Evolutionary conservation across 2,113 vertebrate species (phyloP), one percentile per base, ranked within the genome.

Genomic region (Bubo bubo): DNA sequence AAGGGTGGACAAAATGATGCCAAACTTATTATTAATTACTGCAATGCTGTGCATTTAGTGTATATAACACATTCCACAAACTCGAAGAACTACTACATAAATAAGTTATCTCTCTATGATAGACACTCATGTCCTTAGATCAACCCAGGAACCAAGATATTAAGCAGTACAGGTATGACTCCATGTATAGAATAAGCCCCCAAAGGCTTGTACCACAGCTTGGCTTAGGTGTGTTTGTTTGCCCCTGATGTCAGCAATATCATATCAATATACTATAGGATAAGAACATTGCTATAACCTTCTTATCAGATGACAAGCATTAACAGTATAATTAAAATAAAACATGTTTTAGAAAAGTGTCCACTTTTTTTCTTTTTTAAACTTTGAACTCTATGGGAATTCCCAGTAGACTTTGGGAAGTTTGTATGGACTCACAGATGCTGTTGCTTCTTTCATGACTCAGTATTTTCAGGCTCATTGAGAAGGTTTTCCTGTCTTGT

Each of bases 191-290:
- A 70, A 81, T 22, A 34, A 66, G 11, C 30, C 43, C 15, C 1
- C 14, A 12, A 34, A 43, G 30, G 14, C 23, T 52, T 15, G 43
- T 45, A 23, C 28, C 50, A 4, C 12, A 32, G 41, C 27, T n/a
- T 32, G 41, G 35, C 21, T 49, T 30, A 13, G 15, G 50, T 19
- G 37, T 6, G 28, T 19, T 4, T 2, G 0, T 23, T 19, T 76
- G 52, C 18, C 32, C 10, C n/a, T 59, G 27, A 3, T 18, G n/a
- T 13, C 23, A 34, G 16, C 26, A 64, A 4, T 11, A 28, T 15
- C 18, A 0, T 9, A 32, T n/a, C 12, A 1, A 23, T 4, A 23
- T 5, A 6, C 41, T 6, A 12, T 17, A 62, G 60, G 67, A 24
- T 45, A 14, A 37, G 49, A 47, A 37, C 47, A 43, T 17, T 3